A percentile compares a stretch with the other conserved stretches of the same genome.
These are phyloP conservation scores for Agrotis clavis DNA, from an alignment of 2,888 invertebrate species.

Conservation along the genomic window DNA sequence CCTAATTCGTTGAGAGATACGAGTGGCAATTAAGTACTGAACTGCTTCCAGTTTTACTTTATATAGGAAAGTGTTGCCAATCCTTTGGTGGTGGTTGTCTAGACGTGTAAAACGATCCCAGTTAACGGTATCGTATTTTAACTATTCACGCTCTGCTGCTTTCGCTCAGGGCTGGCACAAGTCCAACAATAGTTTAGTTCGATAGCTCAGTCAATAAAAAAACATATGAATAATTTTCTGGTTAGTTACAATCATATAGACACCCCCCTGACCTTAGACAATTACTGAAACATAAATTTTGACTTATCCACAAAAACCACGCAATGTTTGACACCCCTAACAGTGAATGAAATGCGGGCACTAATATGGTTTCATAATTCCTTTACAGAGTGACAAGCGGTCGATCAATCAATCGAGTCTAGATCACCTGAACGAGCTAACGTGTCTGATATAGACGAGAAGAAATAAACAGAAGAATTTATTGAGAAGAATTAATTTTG, in stretches of 20 bases:
- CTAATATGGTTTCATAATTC: conserved; percentile 83
- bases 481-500: conserved; percentile 47
- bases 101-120: conserved; percentile 74
- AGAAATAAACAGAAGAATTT: conserved; percentile 37
- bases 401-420: conserved; percentile 72
- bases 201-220: not conserved
- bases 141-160: conserved; percentile 73
- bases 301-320: not conserved
- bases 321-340: conserved; percentile 64
- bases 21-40: conserved; percentile 22
- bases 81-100: conserved; percentile 64
- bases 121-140: conserved; percentile 76
- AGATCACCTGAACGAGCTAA: conserved; percentile 67
- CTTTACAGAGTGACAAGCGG: conserved; percentile 78
- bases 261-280: not conserved
- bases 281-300: not conserved
- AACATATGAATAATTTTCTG: not conserved
- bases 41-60: conserved; percentile 42
- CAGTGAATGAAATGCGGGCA: conserved; percentile 67
- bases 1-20: conserved; percentile 20
- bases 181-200: conserved; percentile 23
- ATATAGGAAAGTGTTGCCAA: conserved; percentile 69
- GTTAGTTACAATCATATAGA: not conserved
- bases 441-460: conserved; percentile 61
- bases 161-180: conserved; percentile 71